phyloP scores from a whole-genome alignment of 1,140 invertebrate species.

The Limonius californicus region DNA sequence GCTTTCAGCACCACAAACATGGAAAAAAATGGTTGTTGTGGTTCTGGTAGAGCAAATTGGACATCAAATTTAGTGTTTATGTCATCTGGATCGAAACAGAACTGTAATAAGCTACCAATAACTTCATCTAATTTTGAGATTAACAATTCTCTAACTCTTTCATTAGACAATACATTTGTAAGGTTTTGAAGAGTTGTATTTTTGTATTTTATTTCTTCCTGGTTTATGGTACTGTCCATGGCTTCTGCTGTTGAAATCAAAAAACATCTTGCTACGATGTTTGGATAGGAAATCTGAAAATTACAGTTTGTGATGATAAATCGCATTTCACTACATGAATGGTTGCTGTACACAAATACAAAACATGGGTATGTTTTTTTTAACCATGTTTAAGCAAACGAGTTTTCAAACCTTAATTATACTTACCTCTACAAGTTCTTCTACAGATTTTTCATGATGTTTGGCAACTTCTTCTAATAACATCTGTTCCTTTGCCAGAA shows the following conservation, averaged over 20 bases:
- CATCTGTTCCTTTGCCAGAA: conserved; percentile 33
- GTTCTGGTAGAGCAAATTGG: neutral
- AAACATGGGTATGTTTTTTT: too few relatives aligned
- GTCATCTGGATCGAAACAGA: neutral
- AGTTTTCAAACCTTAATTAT: too few relatives aligned
- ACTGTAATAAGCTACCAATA: conserved; percentile 21
- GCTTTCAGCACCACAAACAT: conserved; percentile 6
- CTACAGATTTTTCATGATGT: conserved; percentile 36
- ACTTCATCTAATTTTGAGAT: conserved; percentile 34
- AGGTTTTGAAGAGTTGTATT: neutral
- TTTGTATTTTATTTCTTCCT: neutral
- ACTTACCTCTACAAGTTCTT: conserved; percentile 41
- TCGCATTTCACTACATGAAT: too few relatives aligned
- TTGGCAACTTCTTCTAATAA: conserved; percentile 35
- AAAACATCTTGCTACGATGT: neutral
- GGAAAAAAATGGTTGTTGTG: neutral
- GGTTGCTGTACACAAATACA: too few relatives aligned
- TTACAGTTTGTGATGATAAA: too few relatives aligned
- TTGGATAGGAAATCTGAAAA: neutral
- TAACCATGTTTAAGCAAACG: too few relatives aligned
- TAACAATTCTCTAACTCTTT: conserved; percentile 19
- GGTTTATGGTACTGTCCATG: neutral
- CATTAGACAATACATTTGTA: neutral
- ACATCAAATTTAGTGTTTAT: neutral
- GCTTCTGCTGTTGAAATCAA: neutral